Conservation (phyloP, 2,888 invertebrate genomes). For the Biston betularia region DNA sequence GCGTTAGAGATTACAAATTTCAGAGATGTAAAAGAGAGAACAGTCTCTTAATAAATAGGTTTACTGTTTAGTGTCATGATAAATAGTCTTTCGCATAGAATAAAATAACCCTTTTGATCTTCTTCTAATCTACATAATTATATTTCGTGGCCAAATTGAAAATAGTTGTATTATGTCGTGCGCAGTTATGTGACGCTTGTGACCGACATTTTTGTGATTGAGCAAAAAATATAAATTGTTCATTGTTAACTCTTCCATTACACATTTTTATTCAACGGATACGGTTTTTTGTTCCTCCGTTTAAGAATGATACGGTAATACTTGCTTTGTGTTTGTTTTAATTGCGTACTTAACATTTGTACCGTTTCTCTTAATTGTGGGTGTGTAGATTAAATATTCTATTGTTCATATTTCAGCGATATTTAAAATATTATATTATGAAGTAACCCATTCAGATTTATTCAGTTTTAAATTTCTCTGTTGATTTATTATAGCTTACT, state of each 20-base stretch:
- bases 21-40: too few relatives aligned
- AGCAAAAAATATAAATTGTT: slow-evolving; percentile 64
- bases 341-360: slow-evolving; percentile 15
- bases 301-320: slow-evolving; percentile 29
- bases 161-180: slow-evolving; percentile 73
- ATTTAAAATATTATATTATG: too few relatives aligned
- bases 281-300: slow-evolving; percentile 23
- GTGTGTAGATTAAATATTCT: background rate
- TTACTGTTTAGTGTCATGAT: too few relatives aligned
- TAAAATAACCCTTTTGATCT: slow-evolving; percentile 33
- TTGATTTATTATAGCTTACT: background rate
- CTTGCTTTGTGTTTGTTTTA: slow-evolving; percentile 15
- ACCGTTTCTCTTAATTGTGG: slow-evolving; percentile 2
- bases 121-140: slow-evolving; percentile 37
- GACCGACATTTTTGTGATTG: slow-evolving; percentile 72
- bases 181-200: slow-evolving; percentile 76
- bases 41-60: background rate
- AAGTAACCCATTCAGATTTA: too few relatives aligned
- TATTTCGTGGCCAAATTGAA: slow-evolving; percentile 62
- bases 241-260: slow-evolving; percentile 54
- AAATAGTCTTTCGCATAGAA: background rate
- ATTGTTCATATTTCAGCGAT: too few relatives aligned
- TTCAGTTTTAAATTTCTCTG: too few relatives aligned
- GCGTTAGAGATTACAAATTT: too few relatives aligned
- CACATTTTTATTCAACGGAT: slow-evolving; percentile 32